Base-by-base conservation (phyloP, 30 jellyfish, hydroid and myxozoan genomes). In the Nemopilema nomurai region DNA sequence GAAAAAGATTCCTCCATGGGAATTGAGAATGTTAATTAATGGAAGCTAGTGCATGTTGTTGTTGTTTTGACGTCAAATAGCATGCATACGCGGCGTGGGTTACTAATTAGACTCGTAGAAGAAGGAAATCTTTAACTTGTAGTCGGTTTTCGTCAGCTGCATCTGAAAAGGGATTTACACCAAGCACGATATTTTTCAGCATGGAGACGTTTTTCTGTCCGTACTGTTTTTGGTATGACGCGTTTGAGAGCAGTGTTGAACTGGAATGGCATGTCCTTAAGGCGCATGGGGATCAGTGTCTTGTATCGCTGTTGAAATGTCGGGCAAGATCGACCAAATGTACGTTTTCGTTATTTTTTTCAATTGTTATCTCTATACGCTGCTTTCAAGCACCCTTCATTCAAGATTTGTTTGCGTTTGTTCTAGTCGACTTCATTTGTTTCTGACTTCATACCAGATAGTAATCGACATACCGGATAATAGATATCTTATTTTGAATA, bases 231-330 rank as follows among this genome's bases (percentile, higher is more conserved):
- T 78, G 78, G 77, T 21, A 57, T 78, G 88, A 78, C 26, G 30
- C 26, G 19, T 78, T 28, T 66, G 13, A 22, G 65, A 64, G 32
- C 41, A 30, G 49, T 9, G 65, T 62, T 78, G 88, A 78, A 6
- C 88, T 78, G 18, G 88, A 78, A 24, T 78, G 88, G 88, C 88
- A 78, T 31, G 79, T 64, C 32, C 51, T 78, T 28, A 64, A 28
- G 28, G 4, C 4, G 18, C 88, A 78, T 27, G 88, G 88, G 9
- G 66, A 27, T n/a, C 23, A 17, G 16, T 0, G 50, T 31, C 66
- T 62, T 64, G n/a, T 78, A 20, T 28, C 79, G n/a, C 31, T 78
- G 88, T 1, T 64, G 69, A 78, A 30, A 30, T 57, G 72, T 30
- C 49, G 71, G 69, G 20, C 20, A 8, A 62, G 79, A 16, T 1